Evolutionary conservation across 2,797 vertebrate genomes (phyloP), one percentile per base, ranked within the genome.

Genomic region (Cheirogaleus major): DNA sequence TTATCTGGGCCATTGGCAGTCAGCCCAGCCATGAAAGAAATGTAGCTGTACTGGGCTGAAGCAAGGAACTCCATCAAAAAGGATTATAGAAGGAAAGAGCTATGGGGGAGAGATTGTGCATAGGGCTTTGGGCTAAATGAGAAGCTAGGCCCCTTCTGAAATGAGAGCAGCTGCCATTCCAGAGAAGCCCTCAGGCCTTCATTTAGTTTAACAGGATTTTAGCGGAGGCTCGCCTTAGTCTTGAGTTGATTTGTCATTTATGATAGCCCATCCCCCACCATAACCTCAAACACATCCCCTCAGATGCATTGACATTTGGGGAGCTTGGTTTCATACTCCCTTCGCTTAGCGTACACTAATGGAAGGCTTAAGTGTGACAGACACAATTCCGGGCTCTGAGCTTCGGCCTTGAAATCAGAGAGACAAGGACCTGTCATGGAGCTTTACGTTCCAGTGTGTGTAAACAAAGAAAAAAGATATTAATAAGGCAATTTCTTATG

Each of bases 181-280:
- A 70, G 20, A 41, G 67, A 76, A 94, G 83, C 70, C 82, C 73
- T 14, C 11, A 50, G 83, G 83, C 86, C 6, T 91, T 95, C 55
- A 7, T 93, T 78, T 86, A 75, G 65, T 96, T 96, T 91, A 89
- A 80, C 50, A 87, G 12, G 48, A 61, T 93, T 94, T 93, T 67
- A 75, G 48, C 30, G 18, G 79, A 85, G 63, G 52, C 14, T 85
- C 85, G 27, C 7, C 76, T 50, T 94, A 12, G 32, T 89, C 38
- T 70, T 25, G 14, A 30, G 52, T 45, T 63, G 43, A 32, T 67
- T 95, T 92, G 82, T 79, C 75, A 92, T 61, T 76, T 93, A 35
- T 1, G 35, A 87, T 94, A 80, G 91, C 20, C 14, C 57, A 78
- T 57, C 72, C 52, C 82, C 86, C 85, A 69, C 27, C 59, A 52